These are phyloP conservation scores for Sebastes vulpes DNA, from an alignment of 2,797 vertebrate genomes.

Conservation along the genomic window DNA sequence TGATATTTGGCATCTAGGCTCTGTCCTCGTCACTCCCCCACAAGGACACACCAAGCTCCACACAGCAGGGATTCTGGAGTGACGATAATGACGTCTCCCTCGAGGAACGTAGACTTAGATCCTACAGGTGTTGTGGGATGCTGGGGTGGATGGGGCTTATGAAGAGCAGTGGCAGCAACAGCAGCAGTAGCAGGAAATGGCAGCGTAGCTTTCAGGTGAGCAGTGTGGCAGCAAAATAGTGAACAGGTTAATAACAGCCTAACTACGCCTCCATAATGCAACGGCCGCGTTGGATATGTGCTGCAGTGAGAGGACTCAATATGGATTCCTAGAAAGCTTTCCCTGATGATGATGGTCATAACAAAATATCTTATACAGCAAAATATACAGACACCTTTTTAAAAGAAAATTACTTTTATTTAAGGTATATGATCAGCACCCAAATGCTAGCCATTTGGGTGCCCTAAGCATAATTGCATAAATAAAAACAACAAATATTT, in stretches of 20 bases:
- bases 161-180: neutral
- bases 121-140: neutral
- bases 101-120: neutral
- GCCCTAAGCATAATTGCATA: too few species aligned
- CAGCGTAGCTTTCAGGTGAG: neutral
- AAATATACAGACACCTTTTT: too few species aligned
- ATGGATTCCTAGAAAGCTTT: too few species aligned
- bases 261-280: neutral
- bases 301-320: neutral
- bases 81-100: neutral
- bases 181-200: neutral
- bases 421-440: too few species aligned
- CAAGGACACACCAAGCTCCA: neutral
- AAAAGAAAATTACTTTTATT: too few species aligned
- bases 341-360: neutral
- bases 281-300: neutral
- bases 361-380: too few species aligned
- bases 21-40: neutral
- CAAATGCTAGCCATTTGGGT: too few species aligned
- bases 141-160: neutral
- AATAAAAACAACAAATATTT: too few species aligned
- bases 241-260: neutral
- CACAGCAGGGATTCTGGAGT: neutral
- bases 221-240: neutral
- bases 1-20: neutral